Conservation (phyloP, 2,888 invertebrate genomes). For the Drosophila yooni region DNA sequence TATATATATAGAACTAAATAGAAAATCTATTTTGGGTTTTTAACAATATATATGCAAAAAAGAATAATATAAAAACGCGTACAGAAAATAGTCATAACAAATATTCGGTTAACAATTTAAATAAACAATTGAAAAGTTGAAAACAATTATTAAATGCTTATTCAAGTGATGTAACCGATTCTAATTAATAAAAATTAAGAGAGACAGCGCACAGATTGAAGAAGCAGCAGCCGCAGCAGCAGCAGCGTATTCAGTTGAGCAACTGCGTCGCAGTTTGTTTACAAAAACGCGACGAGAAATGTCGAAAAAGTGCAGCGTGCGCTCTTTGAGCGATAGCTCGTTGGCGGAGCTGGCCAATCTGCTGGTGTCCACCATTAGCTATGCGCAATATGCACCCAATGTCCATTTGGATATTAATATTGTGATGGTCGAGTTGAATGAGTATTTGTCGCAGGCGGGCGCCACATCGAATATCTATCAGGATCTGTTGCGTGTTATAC, state of each 20-base stretch:
- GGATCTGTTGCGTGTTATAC: conserved; percentile 88
- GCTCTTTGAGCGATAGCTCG: conserved; percentile 87
- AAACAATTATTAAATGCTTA: background rate
- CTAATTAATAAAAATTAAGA: background rate
- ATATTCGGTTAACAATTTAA: background rate
- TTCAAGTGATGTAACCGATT: conserved; percentile 64
- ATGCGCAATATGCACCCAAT: conserved; percentile 86
- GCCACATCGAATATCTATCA: conserved; percentile 89
- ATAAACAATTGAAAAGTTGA: background rate
- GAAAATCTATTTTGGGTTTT: conserved; percentile 61
- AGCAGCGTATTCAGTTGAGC: conserved; percentile 1
- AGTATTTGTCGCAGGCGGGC: conserved; percentile 87
- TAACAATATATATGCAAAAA: conserved; percentile 13
- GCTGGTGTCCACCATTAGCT: conserved; percentile 87
- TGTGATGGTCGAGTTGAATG: conserved; percentile 87
- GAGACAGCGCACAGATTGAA: conserved; percentile 1
- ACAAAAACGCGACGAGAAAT: conserved; percentile 81
- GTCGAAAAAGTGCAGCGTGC: conserved; percentile 88
- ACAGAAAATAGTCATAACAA: background rate
- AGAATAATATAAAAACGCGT: background rate
- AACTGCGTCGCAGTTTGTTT: conserved; percentile 69
- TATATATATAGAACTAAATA: conserved; percentile 60
- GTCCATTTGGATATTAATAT: conserved; percentile 87
- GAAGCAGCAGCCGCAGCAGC: conserved; percentile 5
- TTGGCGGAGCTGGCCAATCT: conserved; percentile 88